Base-by-base conservation (phyloP, 2,113 vertebrate genomes). In the Mellivora capensis region DNA sequence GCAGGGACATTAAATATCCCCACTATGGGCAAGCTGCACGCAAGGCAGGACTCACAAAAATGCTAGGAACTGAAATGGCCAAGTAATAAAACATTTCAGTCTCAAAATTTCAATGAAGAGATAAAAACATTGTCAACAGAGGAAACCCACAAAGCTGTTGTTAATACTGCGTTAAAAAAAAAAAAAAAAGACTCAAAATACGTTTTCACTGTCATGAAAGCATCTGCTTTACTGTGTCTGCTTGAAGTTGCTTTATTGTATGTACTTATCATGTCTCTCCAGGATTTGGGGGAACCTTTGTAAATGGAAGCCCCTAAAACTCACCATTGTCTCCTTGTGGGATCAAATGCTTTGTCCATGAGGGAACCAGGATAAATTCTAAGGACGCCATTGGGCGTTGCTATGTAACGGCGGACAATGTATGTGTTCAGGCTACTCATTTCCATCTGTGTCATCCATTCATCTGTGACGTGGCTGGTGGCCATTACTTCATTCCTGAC, bases 311-410 rank as follows among this genome's bases (percentile, higher is more conserved):
- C 98, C 87, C 96, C 96, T 97, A 96, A 98, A 98, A 98, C 99
- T 99, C 98, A 99, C 99, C 99, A 99, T 99, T 99, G 99, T 99
- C 99, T 99, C 98, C 99, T 99, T 98, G 99, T 99, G 98, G 99
- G 99, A 99, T 99, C 99, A 99, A 99, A 99, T 95, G 99, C 99
- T 99, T 99, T 99, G 99, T 99, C 99, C 99, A 99, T 99, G 99
- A 99, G 99, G 86, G 99, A 99, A 98, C 99, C 99, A 80, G 99
- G 99, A 99, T 99, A 99, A 99, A 99, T 99, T 99, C 99, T 99
- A 97, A 99, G 99, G 99, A 99, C 99, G 98, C 99, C 99, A 98
- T 99, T 99, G 99, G 99, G 99, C 81, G 99, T 99, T 99, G 99
- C 99, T 99, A 99, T 99, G 99, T 99, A 99, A 99, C 99, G 99